Base-by-base conservation (phyloP, 1,140 invertebrate genomes). In the Drosophila willistoni region DNA sequence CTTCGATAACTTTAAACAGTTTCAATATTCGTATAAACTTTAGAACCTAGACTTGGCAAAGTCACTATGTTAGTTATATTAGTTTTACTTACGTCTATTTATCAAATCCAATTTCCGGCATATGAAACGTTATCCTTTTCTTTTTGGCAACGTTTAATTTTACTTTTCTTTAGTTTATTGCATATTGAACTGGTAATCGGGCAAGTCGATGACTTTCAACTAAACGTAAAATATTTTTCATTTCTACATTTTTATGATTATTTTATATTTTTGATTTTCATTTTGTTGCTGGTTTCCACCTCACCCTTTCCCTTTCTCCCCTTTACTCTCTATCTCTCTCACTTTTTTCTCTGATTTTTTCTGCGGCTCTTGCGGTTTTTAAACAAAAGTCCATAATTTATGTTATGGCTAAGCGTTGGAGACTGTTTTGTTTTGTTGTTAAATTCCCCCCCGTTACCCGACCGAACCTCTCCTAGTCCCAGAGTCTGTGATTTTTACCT, bases 381-480 rank as follows among this genome's bases (percentile, higher is more conserved):
- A 51, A 87, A 86, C 82, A 87, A 86, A 86, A 86, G 82, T 86
- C 75, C 83, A 86, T 87, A 87, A 86, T 86, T 86, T 86, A 86
- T 86, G 79, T 76, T 85, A 75, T 71, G 78, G 82, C 78, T 86
- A 82, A 86, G 71, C 82, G 75, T 33, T 33, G 61, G 51, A 68
- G 65, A 68, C 54, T 29, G 59, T 63, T 7, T 34, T 44, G 39
- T 63, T 36, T 54, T 65, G 66, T 64, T 76, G 59, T 42, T 55
- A 62, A 41, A 29, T 0, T 0, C 29, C 29, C 55, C 51, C 10
- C 12, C 10, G 19, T 22, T 39, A 3, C 3, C 12, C 10, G 12
- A 9, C 34, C 1, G 34, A 7, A 34, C 34, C 34, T 10, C 68
- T 63, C 62, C 61, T 41, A 51, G 47, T 68, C 44, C 39, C 9